These are phyloP conservation scores for Agrotis exclamationis DNA, from an alignment of 2,888 invertebrate species.

Conservation along the genomic window DNA sequence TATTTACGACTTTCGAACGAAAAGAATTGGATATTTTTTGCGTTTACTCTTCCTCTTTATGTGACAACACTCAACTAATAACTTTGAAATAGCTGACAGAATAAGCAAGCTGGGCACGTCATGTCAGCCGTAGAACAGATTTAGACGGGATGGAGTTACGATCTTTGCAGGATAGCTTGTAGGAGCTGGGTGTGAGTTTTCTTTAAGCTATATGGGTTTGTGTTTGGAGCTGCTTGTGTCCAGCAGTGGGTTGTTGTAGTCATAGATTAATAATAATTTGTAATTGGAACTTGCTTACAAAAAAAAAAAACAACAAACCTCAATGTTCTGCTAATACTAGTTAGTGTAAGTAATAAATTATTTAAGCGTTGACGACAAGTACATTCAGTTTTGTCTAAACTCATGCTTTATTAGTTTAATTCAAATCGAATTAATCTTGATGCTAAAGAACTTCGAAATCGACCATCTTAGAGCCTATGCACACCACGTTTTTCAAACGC, in stretches of 20 bases:
- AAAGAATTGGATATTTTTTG: not conserved
- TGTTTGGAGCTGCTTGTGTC: not conserved
- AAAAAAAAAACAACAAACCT: not conserved
- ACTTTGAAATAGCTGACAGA: not conserved
- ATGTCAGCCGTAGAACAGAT: not conserved
- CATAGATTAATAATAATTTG: not conserved
- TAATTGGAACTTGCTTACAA: no score
- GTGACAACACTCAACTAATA: no score
- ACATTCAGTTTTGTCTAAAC: no score
- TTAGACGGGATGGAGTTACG: not conserved
- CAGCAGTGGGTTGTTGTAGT: not conserved
- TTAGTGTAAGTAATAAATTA: no score
- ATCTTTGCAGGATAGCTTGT: not conserved
- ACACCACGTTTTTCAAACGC: no score
- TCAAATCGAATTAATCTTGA: not conserved
- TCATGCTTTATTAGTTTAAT: not conserved
- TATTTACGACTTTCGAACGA: not conserved
- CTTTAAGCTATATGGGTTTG: not conserved
- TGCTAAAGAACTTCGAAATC: not conserved
- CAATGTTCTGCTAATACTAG: not conserved
- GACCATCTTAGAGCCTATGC: no score
- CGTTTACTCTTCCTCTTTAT: no score
- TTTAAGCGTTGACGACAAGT: no score
- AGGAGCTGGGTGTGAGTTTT: not conserved
- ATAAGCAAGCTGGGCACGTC: not conserved